A percentile compares a stretch with the other conserved stretches of the same genome.
Evolutionary conservation across 2,113 vertebrate genomes (phyloP).

Genomic region (Cricetomys ansorgei): DNA sequence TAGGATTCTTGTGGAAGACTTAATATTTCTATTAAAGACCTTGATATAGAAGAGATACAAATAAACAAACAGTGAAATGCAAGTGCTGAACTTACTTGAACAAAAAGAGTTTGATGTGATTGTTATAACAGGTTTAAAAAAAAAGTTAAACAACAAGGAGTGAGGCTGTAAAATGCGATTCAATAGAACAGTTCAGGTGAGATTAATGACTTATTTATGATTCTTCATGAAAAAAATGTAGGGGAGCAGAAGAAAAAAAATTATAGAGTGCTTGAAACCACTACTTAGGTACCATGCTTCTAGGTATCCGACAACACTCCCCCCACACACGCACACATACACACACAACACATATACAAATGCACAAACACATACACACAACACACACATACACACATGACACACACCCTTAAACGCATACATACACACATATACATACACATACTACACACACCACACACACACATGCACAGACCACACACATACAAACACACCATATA

Average conservation of each 20-base stretch:
- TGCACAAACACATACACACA: background rate
- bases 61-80: background rate
- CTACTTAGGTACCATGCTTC: background rate
- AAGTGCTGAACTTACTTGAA: background rate
- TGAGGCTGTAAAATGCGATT: background rate
- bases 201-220: background rate
- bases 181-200: background rate
- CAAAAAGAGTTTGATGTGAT: constrained; percentile 4
- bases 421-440: background rate
- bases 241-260: background rate
- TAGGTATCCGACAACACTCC: too few species aligned
- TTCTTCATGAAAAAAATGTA: background rate
- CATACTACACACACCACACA: background rate
- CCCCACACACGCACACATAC: background rate
- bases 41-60: constrained; percentile 29
- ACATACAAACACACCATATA: too few species aligned
- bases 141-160: background rate
- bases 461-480: background rate
- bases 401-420: background rate
- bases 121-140: background rate
- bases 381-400: background rate
- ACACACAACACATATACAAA: background rate
- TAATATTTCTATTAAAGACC: constrained; percentile 35
- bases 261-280: constrained; percentile 15
- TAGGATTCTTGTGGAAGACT: background rate